These are phyloP conservation scores for Apocrypta bakeri DNA, from an alignment of 1,140 invertebrate species.

Conservation along the genomic window DNA sequence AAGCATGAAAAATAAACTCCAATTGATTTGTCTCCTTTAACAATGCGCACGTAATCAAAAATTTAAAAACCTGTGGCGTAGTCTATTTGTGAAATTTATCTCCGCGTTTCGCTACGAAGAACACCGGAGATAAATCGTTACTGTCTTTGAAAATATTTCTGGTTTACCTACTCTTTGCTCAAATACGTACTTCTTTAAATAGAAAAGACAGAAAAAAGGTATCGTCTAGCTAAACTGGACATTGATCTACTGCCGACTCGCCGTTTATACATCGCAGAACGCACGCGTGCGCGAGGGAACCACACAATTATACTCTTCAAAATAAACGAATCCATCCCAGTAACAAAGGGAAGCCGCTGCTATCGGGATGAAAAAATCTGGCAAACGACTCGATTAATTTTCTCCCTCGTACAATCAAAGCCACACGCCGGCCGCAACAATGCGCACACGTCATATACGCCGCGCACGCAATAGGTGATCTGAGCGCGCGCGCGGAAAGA, in stretches of 20 bases:
- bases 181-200: neutral
- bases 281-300: no score
- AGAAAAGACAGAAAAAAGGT: neutral
- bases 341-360: neutral
- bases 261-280: neutral
- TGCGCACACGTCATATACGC: neutral
- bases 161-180: no score
- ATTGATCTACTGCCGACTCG: neutral
- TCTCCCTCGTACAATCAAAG: neutral
- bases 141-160: no score
- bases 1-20: neutral
- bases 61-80: no score
- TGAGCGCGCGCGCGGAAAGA: conserved; percentile 11
- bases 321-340: neutral
- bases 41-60: no score
- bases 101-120: no score
- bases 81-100: neutral
- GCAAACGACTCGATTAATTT: conserved; percentile 23
- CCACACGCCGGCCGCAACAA: neutral
- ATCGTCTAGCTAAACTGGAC: neutral
- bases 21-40: neutral
- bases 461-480: neutral
- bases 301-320: neutral
- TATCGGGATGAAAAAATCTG: neutral
- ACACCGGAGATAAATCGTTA: neutral